These are phyloP conservation scores for Channa striata DNA, from an alignment of 2,797 vertebrate species.

Conservation along the genomic window DNA sequence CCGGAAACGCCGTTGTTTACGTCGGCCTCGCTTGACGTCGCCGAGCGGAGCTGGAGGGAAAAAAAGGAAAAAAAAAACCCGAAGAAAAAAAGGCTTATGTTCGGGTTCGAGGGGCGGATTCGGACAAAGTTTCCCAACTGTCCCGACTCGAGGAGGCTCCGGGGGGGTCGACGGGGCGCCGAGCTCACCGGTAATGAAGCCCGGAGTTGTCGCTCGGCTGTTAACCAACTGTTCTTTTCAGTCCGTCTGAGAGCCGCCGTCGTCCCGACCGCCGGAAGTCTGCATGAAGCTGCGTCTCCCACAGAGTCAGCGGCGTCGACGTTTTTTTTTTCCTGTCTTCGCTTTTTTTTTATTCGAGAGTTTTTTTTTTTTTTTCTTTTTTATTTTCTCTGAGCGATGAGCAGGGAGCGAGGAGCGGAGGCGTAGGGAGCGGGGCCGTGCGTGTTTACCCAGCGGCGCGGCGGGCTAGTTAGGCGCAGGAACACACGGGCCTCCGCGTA, in stretches of 20 bases:
- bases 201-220: constrained; percentile 71
- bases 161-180: constrained; percentile 80
- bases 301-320: constrained; percentile 77
- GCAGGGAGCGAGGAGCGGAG: constrained; percentile 77
- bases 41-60: constrained; percentile 60
- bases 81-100: constrained; percentile 79
- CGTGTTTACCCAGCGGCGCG: constrained; percentile 60
- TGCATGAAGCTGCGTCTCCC: constrained; percentile 84
- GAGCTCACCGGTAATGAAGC: constrained; percentile 81
- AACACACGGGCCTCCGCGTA: constrained; percentile 69
- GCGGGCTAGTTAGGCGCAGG: constrained; percentile 56
- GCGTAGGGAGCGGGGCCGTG: constrained; percentile 62
- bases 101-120: constrained; percentile 83
- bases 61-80: constrained; percentile 64
- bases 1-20: constrained; percentile 26
- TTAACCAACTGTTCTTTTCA: constrained; percentile 76
- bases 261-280: constrained; percentile 87
- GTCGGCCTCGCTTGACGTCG: constrained; percentile 24
- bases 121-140: constrained; percentile 86
- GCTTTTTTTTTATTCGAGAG: constrained; percentile 73
- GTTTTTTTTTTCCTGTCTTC: constrained; percentile 51
- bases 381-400: constrained; percentile 77
- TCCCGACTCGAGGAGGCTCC: constrained; percentile 82
- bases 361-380: constrained; percentile 77
- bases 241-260: constrained; percentile 77